Evolutionary conservation across 2,113 vertebrate genomes (phyloP).

Genomic region (Pogonocichla stellata): DNA sequence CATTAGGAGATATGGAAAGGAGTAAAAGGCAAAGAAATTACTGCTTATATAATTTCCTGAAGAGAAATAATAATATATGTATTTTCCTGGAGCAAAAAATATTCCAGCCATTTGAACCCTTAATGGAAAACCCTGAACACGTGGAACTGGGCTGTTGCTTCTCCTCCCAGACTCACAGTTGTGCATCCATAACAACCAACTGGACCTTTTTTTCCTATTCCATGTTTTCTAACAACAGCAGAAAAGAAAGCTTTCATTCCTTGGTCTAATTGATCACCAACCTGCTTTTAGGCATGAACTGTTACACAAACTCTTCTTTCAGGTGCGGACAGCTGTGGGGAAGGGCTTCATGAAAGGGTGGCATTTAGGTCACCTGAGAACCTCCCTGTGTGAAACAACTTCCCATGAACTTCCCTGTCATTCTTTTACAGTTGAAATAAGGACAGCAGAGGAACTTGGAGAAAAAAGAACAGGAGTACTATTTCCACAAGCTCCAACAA

Average conservation of each 20-base stretch:
- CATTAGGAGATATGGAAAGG: not conserved
- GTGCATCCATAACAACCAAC: accelerated
- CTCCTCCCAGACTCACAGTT: not conserved
- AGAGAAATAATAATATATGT: not conserved
- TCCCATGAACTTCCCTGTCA: not conserved
- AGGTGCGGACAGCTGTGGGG: not conserved
- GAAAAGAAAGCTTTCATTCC: not conserved
- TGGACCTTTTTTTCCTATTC: not conserved
- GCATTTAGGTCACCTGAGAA: not conserved
- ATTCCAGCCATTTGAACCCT: not conserved
- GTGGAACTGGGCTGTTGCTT: not conserved
- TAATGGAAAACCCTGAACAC: not conserved
- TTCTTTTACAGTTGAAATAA: not conserved
- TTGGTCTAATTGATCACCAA: not conserved
- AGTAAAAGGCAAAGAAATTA: not conserved
- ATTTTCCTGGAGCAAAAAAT: not conserved
- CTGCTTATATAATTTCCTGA: not conserved
- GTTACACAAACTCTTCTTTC: not conserved
- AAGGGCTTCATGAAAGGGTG: not conserved
- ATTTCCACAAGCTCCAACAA: not conserved
- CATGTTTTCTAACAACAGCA: not conserved
- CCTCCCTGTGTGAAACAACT: not conserved
- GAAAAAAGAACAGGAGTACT: not conserved
- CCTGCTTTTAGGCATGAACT: not conserved
- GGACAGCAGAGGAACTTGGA: not conserved